Conservation (phyloP, 2,113 vertebrate genomes). For the Leptobrachium ailaonicum region DNA sequence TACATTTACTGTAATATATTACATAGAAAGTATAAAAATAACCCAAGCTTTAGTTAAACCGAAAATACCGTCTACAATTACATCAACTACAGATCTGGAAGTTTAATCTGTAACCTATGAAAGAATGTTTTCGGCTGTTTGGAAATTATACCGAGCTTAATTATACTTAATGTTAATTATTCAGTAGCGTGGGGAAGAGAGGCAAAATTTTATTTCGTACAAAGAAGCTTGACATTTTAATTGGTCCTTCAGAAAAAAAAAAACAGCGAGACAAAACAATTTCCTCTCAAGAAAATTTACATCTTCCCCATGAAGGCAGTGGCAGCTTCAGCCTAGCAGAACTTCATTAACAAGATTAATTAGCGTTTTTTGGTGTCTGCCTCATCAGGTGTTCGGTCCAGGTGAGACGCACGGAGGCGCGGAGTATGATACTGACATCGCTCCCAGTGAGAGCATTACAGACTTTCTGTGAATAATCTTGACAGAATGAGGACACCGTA, state of each 20-base stretch:
- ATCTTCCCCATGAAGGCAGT: slow-evolving; percentile 63
- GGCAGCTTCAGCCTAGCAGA: slow-evolving; percentile 61
- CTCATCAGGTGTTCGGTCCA: slow-evolving; percentile 61
- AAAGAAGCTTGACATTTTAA: slow-evolving; percentile 75
- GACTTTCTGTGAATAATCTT: slow-evolving; percentile 11
- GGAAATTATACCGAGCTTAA: slow-evolving; percentile 69
- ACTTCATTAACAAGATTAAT: slow-evolving; percentile 76
- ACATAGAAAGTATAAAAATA: neutral
- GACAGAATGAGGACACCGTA: slow-evolving; percentile 59
- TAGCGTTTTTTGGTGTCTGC: slow-evolving; percentile 33
- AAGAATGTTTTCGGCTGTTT: slow-evolving; percentile 56
- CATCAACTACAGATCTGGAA: slow-evolving; percentile 46
- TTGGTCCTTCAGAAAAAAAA: slow-evolving; percentile 71
- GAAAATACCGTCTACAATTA: slow-evolving; percentile 35
- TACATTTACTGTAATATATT: no score
- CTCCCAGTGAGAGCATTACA: slow-evolving; percentile 24
- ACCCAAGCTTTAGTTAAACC: slow-evolving; percentile 53
- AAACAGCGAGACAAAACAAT: slow-evolving; percentile 72
- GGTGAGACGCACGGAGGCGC: slow-evolving; percentile 53
- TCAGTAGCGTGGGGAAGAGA: slow-evolving; percentile 66
- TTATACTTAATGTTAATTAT: slow-evolving; percentile 73
- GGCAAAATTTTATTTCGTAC: slow-evolving; percentile 68
- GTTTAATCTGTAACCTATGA: slow-evolving; percentile 59
- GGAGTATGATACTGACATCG: slow-evolving; percentile 23
- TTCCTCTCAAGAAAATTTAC: slow-evolving; percentile 73